Evolutionary conservation across 2,797 vertebrate species (phyloP).

Genomic region (Cryptoprocta ferox): DNA sequence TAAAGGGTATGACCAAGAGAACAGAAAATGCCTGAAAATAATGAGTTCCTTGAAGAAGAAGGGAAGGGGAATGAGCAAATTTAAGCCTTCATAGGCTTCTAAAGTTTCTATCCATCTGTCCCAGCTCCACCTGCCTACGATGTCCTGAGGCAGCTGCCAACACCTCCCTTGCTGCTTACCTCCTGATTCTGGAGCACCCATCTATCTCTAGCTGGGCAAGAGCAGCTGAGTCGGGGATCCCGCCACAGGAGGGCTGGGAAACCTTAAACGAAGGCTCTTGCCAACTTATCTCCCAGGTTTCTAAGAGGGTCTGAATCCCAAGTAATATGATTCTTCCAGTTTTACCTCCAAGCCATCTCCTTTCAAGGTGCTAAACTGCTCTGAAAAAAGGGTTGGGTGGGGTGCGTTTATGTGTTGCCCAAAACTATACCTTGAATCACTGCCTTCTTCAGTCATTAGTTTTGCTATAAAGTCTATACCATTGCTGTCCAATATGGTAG

Average conservation of each 20-base stretch:
- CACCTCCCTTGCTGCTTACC: background rate
- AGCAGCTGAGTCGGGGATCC: rapidly evolving
- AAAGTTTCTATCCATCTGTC: background rate
- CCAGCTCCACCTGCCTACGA: background rate
- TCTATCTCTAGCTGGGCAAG: background rate
- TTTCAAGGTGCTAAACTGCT: background rate
- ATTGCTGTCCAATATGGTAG: background rate
- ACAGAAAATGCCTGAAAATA: background rate
- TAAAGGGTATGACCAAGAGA: background rate
- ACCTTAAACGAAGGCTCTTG: background rate
- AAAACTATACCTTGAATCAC: background rate
- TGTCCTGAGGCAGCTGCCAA: background rate
- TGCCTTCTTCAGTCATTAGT: background rate
- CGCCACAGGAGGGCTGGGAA: background rate
- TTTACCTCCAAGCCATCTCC: background rate
- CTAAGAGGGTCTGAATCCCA: background rate
- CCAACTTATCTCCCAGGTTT: background rate
- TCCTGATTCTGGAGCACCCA: background rate
- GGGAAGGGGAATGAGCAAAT: background rate
- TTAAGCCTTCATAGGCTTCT: background rate
- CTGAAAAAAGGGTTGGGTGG: background rate
- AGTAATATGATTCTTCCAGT: background rate
- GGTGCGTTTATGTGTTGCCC: background rate
- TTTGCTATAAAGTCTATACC: background rate
- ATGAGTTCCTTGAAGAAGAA: background rate